Evolutionary conservation across 1,140 invertebrate genomes (phyloP).

Genomic region (Drosophila lacteicornis): DNA sequence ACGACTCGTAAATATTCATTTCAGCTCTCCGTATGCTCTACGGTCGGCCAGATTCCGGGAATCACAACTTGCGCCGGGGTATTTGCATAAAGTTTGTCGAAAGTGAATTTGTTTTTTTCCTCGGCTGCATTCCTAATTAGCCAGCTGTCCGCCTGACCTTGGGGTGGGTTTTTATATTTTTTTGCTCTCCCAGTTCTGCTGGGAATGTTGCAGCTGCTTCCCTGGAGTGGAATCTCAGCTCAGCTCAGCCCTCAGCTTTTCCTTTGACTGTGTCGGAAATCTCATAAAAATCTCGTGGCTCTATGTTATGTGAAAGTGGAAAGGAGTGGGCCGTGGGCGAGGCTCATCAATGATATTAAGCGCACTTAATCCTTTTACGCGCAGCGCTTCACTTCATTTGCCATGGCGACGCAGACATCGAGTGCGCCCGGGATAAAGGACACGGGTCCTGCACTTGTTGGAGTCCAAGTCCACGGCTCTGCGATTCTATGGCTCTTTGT

Average conservation of each 20-base stretch:
- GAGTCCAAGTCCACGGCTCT: constrained; percentile 9
- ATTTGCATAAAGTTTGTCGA: constrained; percentile 79
- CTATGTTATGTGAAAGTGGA: constrained; percentile 37
- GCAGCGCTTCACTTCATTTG: constrained; percentile 62
- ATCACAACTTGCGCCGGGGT: constrained; percentile 41
- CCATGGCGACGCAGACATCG: constrained; percentile 35
- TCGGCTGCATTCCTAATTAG: constrained; percentile 74
- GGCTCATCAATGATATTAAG: constrained; percentile 83
- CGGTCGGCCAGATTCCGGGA: constrained; percentile 19
- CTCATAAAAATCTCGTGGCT: constrained; percentile 54
- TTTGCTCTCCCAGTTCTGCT: neutral
- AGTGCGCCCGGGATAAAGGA: constrained; percentile 18
- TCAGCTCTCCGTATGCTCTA: constrained; percentile 61
- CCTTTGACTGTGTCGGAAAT: constrained; percentile 42
- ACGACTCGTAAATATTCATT: constrained; percentile 77
- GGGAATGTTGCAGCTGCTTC: constrained; percentile 65
- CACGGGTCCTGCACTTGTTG: constrained; percentile 39
- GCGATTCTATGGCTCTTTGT: constrained; percentile 25
- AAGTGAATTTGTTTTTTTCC: constrained; percentile 50
- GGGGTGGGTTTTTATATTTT: constrained; percentile 32
- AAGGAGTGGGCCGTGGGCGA: neutral
- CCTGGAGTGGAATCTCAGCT: constrained; percentile 50
- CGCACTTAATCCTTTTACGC: constrained; percentile 81
- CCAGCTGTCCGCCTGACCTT: constrained; percentile 56
- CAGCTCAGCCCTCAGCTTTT: constrained; percentile 18